Conservation (phyloP, 2,888 invertebrate genomes). For the Stenodera caucasica region DNA sequence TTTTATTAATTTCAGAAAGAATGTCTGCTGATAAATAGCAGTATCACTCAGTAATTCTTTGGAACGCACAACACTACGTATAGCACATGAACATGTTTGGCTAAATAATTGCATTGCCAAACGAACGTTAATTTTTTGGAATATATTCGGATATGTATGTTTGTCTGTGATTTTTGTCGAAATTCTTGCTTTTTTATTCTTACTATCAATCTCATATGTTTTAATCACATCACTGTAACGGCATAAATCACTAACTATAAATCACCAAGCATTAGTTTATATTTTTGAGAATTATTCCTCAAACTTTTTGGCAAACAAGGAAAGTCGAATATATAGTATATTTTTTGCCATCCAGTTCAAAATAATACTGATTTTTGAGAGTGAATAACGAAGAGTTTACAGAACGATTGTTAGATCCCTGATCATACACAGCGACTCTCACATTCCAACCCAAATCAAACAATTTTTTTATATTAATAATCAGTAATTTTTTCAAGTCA, state of each 20-base stretch:
- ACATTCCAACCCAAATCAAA: not conserved
- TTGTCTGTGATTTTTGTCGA: conserved; percentile 2
- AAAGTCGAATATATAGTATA: conserved; percentile 10
- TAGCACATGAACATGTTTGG: not conserved
- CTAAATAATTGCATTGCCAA: conserved; percentile 14
- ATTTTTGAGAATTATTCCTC: too few species aligned
- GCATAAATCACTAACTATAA: too few species aligned
- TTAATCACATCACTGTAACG: too few species aligned
- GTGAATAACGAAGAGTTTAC: not conserved
- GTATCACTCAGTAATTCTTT: not conserved
- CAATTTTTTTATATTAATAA: not conserved
- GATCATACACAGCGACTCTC: not conserved
- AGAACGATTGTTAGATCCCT: conserved; percentile 4
- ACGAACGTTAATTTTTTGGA: conserved; percentile 15
- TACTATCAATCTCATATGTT: too few species aligned
- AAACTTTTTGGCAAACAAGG: conserved; percentile 11
- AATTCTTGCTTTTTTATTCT: not conserved
- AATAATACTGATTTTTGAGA: not conserved
- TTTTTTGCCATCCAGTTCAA: conserved; percentile 1
- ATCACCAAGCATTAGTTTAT: too few species aligned
- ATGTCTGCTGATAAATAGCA: too few species aligned
- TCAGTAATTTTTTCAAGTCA: not conserved
- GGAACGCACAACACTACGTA: too few species aligned
- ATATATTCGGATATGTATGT: conserved; percentile 8
- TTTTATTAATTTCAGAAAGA: too few species aligned